phyloP scores from a whole-genome alignment of 53 echinoderm and acorn worm genomes.

The Mesocentrotus franciscanus region DNA sequence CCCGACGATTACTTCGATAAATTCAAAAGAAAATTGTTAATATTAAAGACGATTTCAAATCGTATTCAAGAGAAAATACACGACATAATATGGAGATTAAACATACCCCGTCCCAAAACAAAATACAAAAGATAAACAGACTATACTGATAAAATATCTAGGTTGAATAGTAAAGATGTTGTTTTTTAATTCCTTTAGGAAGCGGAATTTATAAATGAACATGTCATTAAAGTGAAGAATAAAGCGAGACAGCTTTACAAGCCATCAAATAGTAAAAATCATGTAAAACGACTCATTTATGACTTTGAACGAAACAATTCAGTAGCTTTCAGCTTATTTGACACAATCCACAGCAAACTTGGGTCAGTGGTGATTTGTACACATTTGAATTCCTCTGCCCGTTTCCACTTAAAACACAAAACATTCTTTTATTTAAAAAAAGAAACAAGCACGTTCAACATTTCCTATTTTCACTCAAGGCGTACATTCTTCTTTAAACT shows the following conservation, averaged over 20 bases:
- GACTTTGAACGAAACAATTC: slow-evolving; percentile 5
- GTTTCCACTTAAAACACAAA: slow-evolving; percentile 52
- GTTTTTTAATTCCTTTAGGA: slow-evolving; percentile 32
- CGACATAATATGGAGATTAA: slow-evolving; percentile 43
- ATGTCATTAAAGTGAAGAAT: background rate
- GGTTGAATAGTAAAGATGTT: slow-evolving; percentile 25
- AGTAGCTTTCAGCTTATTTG: slow-evolving; percentile 46
- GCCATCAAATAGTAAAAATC: slow-evolving; percentile 23
- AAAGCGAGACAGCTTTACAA: slow-evolving; percentile 36
- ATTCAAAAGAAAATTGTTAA: background rate
- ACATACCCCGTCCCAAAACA: slow-evolving; percentile 10
- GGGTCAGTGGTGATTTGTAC: slow-evolving; percentile 43
- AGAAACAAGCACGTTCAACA: slow-evolving; percentile 36
- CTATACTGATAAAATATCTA: slow-evolving; percentile 33
- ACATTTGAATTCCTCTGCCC: slow-evolving; percentile 35
- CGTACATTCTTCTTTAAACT: slow-evolving; percentile 39
- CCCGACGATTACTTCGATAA: background rate
- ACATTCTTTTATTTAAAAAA: slow-evolving; percentile 22
- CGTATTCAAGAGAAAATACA: slow-evolving; percentile 26
- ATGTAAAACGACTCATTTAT: slow-evolving; percentile 31
- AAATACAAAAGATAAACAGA: slow-evolving; percentile 32
- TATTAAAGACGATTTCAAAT: slow-evolving; percentile 37
- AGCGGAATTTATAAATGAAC: slow-evolving; percentile 30
- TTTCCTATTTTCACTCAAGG: slow-evolving; percentile 46
- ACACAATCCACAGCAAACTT: slow-evolving; percentile 61